Percentiles rank a stretch among this genome's conserved stretches.
Conservation (phyloP, 2,888 invertebrate genomes). For the Troglohyphantes excavatus region DNA sequence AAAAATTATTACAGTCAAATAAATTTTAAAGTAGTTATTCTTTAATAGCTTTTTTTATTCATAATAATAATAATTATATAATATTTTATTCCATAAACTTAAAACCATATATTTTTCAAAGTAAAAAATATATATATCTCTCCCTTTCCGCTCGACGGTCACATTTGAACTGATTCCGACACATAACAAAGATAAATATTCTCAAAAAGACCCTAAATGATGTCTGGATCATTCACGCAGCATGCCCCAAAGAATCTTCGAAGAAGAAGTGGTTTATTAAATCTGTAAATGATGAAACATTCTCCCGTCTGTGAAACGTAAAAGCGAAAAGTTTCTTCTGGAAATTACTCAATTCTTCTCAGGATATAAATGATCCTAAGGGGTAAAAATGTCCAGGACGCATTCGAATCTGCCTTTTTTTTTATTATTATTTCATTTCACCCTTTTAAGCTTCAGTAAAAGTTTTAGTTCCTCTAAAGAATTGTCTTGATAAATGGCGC, state of each 20-base stretch:
- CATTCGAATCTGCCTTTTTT: constrained; percentile 1
- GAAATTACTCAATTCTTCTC: constrained; percentile 27
- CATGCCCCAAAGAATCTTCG: background rate
- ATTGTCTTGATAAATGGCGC: background rate
- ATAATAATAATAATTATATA: too few species aligned
- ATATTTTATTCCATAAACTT: too few species aligned
- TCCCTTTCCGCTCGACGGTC: too few species aligned
- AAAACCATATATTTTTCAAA: too few species aligned
- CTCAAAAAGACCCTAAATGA: background rate
- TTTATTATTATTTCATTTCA: background rate
- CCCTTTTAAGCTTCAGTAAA: background rate
- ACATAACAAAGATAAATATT: background rate
- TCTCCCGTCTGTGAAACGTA: background rate
- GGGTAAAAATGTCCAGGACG: background rate
- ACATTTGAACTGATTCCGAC: too few species aligned
- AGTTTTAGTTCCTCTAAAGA: background rate
- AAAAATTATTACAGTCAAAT: too few species aligned
- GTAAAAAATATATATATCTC: too few species aligned
- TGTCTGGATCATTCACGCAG: background rate
- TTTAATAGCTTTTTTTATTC: too few species aligned
- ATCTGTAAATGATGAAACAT: constrained; percentile 3
- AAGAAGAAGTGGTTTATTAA: background rate
- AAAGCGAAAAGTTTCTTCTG: constrained; percentile 3
- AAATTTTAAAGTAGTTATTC: too few species aligned
- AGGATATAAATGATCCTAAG: constrained; percentile 34